Percentiles rank a stretch among this genome's conserved stretches.
phyloP scores from a whole-genome alignment of 2,888 invertebrate genomes.

The Dione vanillae region DNA sequence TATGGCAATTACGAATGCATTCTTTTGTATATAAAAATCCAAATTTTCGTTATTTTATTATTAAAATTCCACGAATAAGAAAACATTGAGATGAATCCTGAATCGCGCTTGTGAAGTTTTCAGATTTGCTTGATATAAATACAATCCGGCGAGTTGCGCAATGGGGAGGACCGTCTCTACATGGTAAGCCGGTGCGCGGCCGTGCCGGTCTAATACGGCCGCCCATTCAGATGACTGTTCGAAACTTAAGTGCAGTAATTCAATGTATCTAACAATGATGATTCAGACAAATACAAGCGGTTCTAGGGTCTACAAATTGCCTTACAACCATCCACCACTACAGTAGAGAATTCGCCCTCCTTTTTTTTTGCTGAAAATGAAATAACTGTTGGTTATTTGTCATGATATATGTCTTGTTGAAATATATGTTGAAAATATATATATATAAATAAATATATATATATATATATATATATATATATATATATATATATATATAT shows the following conservation, averaged over 20 bases:
- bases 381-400: neutral
- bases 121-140: slow-evolving; percentile 29
- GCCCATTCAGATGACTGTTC: slow-evolving; percentile 41
- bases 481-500: too few species aligned
- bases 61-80: neutral
- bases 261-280: slow-evolving; percentile 18
- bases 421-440: too few species aligned
- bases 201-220: slow-evolving; percentile 36
- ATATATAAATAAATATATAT: too few species aligned
- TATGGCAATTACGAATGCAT: too few species aligned
- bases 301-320: slow-evolving; percentile 30
- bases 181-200: slow-evolving; percentile 40
- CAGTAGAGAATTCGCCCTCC: slow-evolving; percentile 42
- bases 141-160: neutral
- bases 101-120: slow-evolving; percentile 36
- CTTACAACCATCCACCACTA: slow-evolving; percentile 32
- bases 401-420: too few species aligned
- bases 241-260: slow-evolving; percentile 15
- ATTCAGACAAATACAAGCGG: slow-evolving; percentile 21
- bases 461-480: too few species aligned
- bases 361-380: slow-evolving; percentile 16
- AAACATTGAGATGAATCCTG: slow-evolving; percentile 16
- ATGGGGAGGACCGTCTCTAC: slow-evolving; percentile 41
- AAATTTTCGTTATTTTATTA: neutral
- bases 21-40: neutral